Evolutionary conservation across 2,113 vertebrate species (phyloP).

Genomic region (Hepsetus odoe): DNA sequence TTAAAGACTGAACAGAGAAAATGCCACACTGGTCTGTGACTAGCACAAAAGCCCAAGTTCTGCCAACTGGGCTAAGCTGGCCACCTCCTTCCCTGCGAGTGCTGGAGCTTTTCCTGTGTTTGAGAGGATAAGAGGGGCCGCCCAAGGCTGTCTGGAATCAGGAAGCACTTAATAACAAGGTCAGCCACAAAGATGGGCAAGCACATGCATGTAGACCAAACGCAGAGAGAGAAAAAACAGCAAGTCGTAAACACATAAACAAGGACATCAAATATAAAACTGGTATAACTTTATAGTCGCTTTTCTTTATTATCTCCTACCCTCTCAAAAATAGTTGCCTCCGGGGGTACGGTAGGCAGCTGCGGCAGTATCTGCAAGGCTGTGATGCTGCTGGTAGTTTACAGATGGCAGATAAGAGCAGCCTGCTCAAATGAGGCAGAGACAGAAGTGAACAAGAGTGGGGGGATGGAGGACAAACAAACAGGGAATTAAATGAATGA

Average conservation of each 20-base stretch:
- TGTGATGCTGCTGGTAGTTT: constrained; percentile 16
- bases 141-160: constrained; percentile 45
- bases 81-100: constrained; percentile 22
- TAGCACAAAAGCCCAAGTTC: constrained; percentile 25
- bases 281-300: neutral
- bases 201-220: constrained; percentile 7
- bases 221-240: neutral
- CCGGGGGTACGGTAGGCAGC: neutral
- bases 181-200: constrained; percentile 31
- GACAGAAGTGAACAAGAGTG: neutral
- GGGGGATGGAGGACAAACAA: neutral
- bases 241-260: constrained; percentile 19
- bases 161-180: constrained; percentile 54
- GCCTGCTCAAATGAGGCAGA: constrained; percentile 5
- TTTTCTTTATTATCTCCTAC: neutral
- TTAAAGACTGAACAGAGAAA: constrained; percentile 16
- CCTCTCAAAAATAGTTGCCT: neutral
- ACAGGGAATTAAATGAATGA: neutral
- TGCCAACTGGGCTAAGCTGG: constrained; percentile 6
- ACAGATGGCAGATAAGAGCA: constrained; percentile 34
- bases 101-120: constrained; percentile 49
- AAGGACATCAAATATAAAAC: neutral
- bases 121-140: constrained; percentile 51
- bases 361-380: constrained; percentile 5
- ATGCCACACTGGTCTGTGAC: constrained; percentile 1